Conservation (phyloP, 2,797 vertebrate species). For the Tympanoctomys barrerae region DNA sequence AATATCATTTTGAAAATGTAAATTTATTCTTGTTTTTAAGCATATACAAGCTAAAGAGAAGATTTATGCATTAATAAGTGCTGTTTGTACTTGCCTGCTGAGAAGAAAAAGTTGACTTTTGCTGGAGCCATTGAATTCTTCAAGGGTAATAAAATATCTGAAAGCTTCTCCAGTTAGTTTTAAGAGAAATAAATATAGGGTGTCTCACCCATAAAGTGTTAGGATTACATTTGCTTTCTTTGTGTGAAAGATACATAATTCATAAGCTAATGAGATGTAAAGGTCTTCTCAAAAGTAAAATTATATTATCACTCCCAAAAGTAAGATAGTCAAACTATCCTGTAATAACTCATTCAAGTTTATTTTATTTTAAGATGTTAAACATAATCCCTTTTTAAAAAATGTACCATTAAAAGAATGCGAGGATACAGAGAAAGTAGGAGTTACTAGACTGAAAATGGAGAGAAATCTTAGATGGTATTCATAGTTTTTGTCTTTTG, state of each 20-base stretch:
- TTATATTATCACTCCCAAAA: slow-evolving; percentile 74
- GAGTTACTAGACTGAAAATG: slow-evolving; percentile 78
- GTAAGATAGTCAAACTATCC: slow-evolving; percentile 77
- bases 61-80: slow-evolving; percentile 57
- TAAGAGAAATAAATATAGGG: slow-evolving; percentile 70
- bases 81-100: slow-evolving; percentile 60
- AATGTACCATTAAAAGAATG: slow-evolving; percentile 81
- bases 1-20: slow-evolving; percentile 61
- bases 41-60: slow-evolving; percentile 25
- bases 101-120: slow-evolving; percentile 62
- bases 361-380: slow-evolving; percentile 85
- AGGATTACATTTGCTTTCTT: slow-evolving; percentile 70
- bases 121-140: slow-evolving; percentile 67
- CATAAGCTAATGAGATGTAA: slow-evolving; percentile 78
- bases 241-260: slow-evolving; percentile 70
- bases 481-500: slow-evolving; percentile 56
- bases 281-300: slow-evolving; percentile 77
- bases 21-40: slow-evolving; percentile 64
- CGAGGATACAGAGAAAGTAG: slow-evolving; percentile 77
- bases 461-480: slow-evolving; percentile 72
- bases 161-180: slow-evolving; percentile 65
- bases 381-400: slow-evolving; percentile 79
- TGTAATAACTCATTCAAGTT: slow-evolving; percentile 83
- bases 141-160: slow-evolving; percentile 61
- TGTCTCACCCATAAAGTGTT: slow-evolving; percentile 41